These are phyloP conservation scores for Bombyx mandarina DNA, from an alignment of 1,140 invertebrate genomes.

Conservation along the genomic window DNA sequence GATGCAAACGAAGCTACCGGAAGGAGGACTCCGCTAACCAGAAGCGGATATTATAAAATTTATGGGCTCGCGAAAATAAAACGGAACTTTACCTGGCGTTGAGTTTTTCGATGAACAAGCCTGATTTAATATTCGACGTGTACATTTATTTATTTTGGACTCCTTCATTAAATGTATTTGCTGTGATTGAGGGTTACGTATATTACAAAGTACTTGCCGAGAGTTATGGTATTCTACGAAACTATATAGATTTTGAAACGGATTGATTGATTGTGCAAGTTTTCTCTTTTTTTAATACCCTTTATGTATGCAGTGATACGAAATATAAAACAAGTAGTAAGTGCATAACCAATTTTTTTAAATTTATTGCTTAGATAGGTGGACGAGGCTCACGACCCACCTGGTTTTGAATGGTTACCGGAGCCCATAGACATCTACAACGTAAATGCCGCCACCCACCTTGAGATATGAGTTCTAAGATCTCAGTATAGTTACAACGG, in stretches of 20 bases:
- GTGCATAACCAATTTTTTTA: too few species aligned
- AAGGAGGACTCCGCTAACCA: constrained; percentile 9
- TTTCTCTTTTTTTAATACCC: neutral
- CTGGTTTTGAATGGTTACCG: too few species aligned
- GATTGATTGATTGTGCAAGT: neutral
- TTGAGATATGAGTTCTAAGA: too few species aligned
- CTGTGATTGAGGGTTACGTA: neutral
- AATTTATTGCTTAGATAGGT: too few species aligned
- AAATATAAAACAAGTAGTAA: too few species aligned
- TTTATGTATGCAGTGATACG: too few species aligned
- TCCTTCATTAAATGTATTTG: neutral
- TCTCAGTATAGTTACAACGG: too few species aligned
- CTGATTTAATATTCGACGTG: constrained; percentile 1
- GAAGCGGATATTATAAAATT: constrained; percentile 19
- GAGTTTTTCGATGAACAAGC: constrained; percentile 1
- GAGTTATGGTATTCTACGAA: too few species aligned
- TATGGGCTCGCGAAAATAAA: constrained; percentile 13
- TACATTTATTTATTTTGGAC: neutral
- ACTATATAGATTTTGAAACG: neutral
- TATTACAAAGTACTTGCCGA: too few species aligned
- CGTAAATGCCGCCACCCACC: too few species aligned
- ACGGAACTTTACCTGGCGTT: constrained; percentile 9
- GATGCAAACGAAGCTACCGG: constrained; percentile 8
- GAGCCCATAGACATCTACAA: too few species aligned
- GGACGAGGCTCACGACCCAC: too few species aligned